Evolutionary conservation across 1,140 invertebrate species (phyloP).

Genomic region (Anastatus disparis): DNA sequence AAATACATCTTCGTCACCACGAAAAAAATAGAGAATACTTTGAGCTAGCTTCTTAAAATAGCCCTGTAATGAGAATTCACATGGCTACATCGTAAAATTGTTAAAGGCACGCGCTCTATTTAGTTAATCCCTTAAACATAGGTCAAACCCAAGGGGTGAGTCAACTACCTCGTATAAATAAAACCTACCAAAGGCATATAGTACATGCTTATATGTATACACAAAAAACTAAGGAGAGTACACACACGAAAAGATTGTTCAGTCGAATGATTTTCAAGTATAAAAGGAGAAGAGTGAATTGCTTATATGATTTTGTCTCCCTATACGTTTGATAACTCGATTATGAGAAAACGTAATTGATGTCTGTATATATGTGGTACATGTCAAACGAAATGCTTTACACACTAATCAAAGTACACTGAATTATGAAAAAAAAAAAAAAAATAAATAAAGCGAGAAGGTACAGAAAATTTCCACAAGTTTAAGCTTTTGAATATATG

Average conservation of each 20-base stretch:
- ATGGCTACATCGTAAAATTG: not conserved
- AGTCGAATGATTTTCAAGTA: conserved; percentile 20
- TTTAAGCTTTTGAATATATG: no score
- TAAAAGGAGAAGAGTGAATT: no score
- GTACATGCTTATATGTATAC: no score
- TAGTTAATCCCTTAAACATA: not conserved
- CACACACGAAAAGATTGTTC: not conserved
- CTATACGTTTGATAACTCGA: conserved; percentile 33
- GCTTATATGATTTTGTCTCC: no score
- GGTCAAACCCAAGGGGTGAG: not conserved
- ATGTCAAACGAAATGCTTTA: conserved; percentile 3
- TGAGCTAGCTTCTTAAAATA: conserved; percentile 1
- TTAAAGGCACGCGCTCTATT: conserved; percentile 19
- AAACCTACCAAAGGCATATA: not conserved
- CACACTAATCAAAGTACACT: not conserved
- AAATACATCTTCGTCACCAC: no score
- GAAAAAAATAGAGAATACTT: not conserved
- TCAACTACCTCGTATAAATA: not conserved
- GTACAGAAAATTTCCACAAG: no score
- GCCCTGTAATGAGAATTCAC: conserved; percentile 12
- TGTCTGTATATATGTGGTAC: not conserved
- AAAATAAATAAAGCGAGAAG: not conserved
- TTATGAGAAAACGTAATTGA: conserved; percentile 30
- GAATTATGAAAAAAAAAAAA: not conserved
- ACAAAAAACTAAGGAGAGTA: not conserved